A percentile compares a stretch with the other conserved stretches of the same genome.
phyloP scores from a whole-genome alignment of 64 coral and sea anemone species.

The Anthopleura sola region DNA sequence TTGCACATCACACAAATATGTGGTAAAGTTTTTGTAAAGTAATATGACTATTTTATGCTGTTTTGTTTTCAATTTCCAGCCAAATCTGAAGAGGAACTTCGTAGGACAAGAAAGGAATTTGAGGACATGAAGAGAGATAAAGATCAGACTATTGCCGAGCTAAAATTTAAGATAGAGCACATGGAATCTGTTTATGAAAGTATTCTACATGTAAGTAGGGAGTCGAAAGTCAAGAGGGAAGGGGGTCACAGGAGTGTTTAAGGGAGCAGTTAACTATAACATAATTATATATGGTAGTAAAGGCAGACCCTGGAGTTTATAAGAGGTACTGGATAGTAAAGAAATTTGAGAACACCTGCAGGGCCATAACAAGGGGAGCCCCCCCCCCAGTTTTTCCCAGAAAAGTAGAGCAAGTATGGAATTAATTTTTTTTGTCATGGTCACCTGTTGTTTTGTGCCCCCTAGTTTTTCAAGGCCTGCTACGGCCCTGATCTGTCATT shows the following conservation, averaged over 20 bases:
- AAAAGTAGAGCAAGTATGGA: too few relatives aligned
- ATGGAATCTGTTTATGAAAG: slow-evolving; percentile 99
- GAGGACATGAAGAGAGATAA: slow-evolving; percentile 95
- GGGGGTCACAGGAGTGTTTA: neutral
- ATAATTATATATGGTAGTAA: neutral
- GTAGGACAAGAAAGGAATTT: slow-evolving; percentile 75
- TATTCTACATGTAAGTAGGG: slow-evolving; percentile 88
- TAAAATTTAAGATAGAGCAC: slow-evolving; percentile 96
- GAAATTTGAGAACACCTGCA: slow-evolving; percentile 72
- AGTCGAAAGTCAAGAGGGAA: neutral
- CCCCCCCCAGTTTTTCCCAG: too few relatives aligned
- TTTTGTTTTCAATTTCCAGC: slow-evolving; percentile 30
- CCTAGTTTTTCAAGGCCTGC: too few relatives aligned
- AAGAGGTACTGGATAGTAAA: slow-evolving; percentile 71
- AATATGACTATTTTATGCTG: too few relatives aligned
- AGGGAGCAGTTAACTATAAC: neutral
- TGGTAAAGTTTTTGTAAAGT: too few relatives aligned
- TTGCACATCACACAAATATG: too few relatives aligned
- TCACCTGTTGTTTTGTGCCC: too few relatives aligned
- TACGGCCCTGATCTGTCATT: too few relatives aligned
- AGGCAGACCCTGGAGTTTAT: too few relatives aligned
- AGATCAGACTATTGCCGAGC: slow-evolving; percentile 92
- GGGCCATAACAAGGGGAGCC: slow-evolving; percentile 82
- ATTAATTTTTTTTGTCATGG: too few relatives aligned
- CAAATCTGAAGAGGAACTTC: slow-evolving; percentile 76